These are phyloP conservation scores for Conomelus anceps DNA, from an alignment of 2,888 invertebrate species.

Conservation along the genomic window DNA sequence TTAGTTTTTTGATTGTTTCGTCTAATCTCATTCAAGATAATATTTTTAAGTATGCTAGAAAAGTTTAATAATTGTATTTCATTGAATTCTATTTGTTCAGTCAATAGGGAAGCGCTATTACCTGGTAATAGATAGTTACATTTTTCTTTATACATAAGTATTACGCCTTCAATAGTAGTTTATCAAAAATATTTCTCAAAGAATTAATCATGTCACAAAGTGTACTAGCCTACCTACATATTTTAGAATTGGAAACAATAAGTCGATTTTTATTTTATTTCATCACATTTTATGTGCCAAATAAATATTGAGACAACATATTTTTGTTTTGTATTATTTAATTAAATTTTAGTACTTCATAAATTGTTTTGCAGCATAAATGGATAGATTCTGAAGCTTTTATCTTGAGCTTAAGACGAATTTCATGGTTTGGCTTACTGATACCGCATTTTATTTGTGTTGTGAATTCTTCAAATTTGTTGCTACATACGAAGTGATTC, in stretches of 20 bases:
- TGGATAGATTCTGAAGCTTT: too few relatives aligned
- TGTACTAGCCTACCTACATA: not conserved
- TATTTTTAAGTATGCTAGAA: not conserved
- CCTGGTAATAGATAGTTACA: not conserved
- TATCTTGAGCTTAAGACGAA: too few relatives aligned
- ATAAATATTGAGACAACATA: not conserved
- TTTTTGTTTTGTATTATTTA: too few relatives aligned
- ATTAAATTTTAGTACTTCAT: not conserved
- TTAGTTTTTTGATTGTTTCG: not conserved
- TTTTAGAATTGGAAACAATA: not conserved
- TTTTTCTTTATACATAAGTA: not conserved
- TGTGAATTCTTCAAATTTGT: too few relatives aligned
- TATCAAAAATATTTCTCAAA: not conserved
- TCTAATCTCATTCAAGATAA: too few relatives aligned
- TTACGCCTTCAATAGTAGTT: not conserved
- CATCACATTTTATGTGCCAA: not conserved
- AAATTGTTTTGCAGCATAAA: too few relatives aligned
- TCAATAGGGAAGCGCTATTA: not conserved
- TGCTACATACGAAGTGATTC: too few relatives aligned
- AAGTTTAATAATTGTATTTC: not conserved
- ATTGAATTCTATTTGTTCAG: too few relatives aligned
- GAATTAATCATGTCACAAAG: not conserved
- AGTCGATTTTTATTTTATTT: not conserved
- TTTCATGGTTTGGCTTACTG: too few relatives aligned
- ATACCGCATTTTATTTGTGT: too few relatives aligned